Evolutionary conservation across 2,888 invertebrate species (phyloP).

Genomic region (Julus scanicus): DNA sequence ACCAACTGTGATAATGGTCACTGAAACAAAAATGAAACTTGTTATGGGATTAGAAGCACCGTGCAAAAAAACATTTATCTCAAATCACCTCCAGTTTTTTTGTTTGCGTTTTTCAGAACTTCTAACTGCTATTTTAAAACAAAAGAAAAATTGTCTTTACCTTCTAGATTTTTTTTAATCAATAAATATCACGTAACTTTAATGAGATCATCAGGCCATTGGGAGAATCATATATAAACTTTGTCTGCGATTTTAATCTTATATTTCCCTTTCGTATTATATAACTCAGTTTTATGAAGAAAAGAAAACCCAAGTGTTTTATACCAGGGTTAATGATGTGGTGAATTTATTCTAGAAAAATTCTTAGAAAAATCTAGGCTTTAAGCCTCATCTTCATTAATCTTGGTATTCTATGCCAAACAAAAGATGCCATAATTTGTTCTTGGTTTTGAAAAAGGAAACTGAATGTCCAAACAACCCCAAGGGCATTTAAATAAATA

Average conservation of each 20-base stretch:
- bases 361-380: background rate
- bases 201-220: background rate
- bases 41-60: background rate
- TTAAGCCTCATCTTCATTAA: background rate
- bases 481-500: background rate
- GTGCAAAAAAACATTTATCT: background rate
- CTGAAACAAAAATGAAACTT: slow-evolving; percentile 40
- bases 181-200: background rate
- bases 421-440: background rate
- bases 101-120: background rate
- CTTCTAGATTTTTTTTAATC: background rate
- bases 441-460: background rate
- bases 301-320: too few relatives aligned
- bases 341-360: too few relatives aligned
- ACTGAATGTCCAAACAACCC: background rate
- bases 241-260: too few relatives aligned
- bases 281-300: too few relatives aligned
- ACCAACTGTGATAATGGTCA: slow-evolving; percentile 45
- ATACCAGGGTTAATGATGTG: too few relatives aligned
- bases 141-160: background rate
- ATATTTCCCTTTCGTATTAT: too few relatives aligned
- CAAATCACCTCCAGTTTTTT: background rate
- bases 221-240: background rate
- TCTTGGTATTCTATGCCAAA: background rate
- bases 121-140: background rate